Evolutionary conservation across 2,797 vertebrate genomes (phyloP), one percentile per base, ranked within the genome.

Genomic region (Tokudaia tokunoshimensis): DNA sequence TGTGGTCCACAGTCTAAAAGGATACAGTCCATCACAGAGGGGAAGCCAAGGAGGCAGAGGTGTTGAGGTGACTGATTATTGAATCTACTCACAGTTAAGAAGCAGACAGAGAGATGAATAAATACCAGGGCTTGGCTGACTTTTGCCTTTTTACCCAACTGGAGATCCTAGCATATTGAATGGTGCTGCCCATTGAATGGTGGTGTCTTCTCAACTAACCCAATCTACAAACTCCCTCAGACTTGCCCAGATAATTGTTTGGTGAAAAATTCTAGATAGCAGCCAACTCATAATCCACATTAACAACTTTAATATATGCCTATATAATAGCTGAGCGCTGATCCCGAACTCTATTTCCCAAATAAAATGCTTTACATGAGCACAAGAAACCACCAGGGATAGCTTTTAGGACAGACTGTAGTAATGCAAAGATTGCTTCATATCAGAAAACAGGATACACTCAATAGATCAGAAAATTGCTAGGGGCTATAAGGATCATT

Each of bases 341-440:
- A 74, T 14, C 50, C 20, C 65, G 55, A 72, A 87, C 8, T 55
- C 50, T 57, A 41, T 19, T 74, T 72, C 34, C 84, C 44, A 86
- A 86, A 37, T 37, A 72, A 47, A 86, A 55, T 70, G 44, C 20
- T 86, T 86, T 70, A 72, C 13, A 87, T 19, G 50, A 87, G 26
- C 85, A 52, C 34, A 72, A 72, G 9, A 29, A 41, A 37, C 24
- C 50, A 57, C 50, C 24, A 72, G 13, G 0, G 55, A 41, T 15
- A 85, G 52, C 44, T 67, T 67, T 85, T 47, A 70, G 44, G 41
- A 70, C 67, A 86, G 44, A 91, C 61, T 44, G 22, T n/a, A 78
- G 34, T 31, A 92, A 74, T 2, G 22, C 34, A 94, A 94, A 84
- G 81, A 83, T 31, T n/a, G 80, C n/a, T 92, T 79, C 70, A 67